Evolutionary conservation across 2,888 invertebrate species (phyloP), one percentile per base, ranked within the genome.

Genomic region (Conops quadrifasciatus): DNA sequence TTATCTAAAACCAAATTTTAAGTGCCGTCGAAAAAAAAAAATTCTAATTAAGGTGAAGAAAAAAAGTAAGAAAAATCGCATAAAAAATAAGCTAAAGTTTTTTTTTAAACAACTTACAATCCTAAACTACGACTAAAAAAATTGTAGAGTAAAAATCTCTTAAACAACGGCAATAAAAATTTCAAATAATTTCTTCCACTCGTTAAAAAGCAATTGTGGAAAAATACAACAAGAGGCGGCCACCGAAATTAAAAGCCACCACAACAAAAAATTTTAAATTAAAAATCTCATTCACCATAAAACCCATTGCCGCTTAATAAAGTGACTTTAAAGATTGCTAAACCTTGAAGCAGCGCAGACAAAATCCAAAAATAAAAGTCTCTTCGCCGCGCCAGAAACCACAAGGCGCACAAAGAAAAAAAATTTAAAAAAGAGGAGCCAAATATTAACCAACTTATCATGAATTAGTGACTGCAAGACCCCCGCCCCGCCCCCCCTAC

Each of bases 371-470:
- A 36, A 36, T 36, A 36, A 36, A 36, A 36, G 36, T 36, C 36
- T 7, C 49, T 49, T 19, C 49, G n/a, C n/a, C 49, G 49, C 45
- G 9, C 15, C 7, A 15, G 49, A 15, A 15, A 49, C 49, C 49
- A 49, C 9, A 47, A 24, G 21, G 21, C 30, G n/a, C 51, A 15
- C 36, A 4, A 36, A 4, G 36, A 36, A 36, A 36, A 7, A 9
- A 36, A 36, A 9, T 36, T 9, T 7, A 9, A 36, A 36, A 36
- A 36, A 36, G 9, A 36, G 36, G 36, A 36, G 36, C 36, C 36
- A 62, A 69, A 51, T 49, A 28, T 69, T 69, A 69, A 69, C 68
- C 68, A 69, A 69, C 62, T 62, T 68, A 49, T 36, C 4, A 19
- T 51, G 62, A 69, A 58, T 67, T 58, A 58, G 67, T 67, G 45